Base-by-base conservation (phyloP, 2,888 invertebrate genomes). In the Agrilus biguttatus region DNA sequence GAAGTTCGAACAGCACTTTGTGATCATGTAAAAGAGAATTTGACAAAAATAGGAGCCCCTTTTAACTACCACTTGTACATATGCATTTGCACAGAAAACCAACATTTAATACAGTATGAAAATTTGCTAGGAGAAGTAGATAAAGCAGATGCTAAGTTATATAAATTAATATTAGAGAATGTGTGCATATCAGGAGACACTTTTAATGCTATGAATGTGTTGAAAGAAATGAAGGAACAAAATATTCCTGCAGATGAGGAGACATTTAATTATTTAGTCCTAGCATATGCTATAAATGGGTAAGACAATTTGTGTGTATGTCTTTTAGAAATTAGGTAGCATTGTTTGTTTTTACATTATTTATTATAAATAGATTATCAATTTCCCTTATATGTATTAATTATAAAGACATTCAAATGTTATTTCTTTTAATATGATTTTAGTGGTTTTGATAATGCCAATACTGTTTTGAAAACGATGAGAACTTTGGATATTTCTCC, bases 211-310 rank as follows among this genome's bases (percentile, higher is more conserved):
- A 63, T 69, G 12, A 70, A 72, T 52, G 65, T 81, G 6, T 63
- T 83, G 42, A 63, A 72, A 2, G 70, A 73, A 38, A 80, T 82
- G 75, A 77, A 77, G 51, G 55, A 67, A 1, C 61, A 64, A 14
- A 64, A 64, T 1, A 59, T 74, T 37, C 61, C 75, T 1, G 65
- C 76, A 0, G 73, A 72, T n/a, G 76, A 77, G 52, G 64, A 61
- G 44, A 63, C 75, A 14, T 78, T 78, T 42, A 75, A 75, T 51
- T 68, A 72, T 1, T 63, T 83, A 0, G 70, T 81, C 8, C 57
- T 77, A 42, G 76, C 74, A 10, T 73, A 80, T 57, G 71, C 74
- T 8, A 70, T 70, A 53, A 55, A 67, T 45, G 67, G 71, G 75
- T 75, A 62, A 62, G n/a, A n/a, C n/a, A n/a, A n/a, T n/a, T n/a